Evolutionary conservation across 2,113 vertebrate genomes (phyloP).

Genomic region (Probosciger aterrimus): DNA sequence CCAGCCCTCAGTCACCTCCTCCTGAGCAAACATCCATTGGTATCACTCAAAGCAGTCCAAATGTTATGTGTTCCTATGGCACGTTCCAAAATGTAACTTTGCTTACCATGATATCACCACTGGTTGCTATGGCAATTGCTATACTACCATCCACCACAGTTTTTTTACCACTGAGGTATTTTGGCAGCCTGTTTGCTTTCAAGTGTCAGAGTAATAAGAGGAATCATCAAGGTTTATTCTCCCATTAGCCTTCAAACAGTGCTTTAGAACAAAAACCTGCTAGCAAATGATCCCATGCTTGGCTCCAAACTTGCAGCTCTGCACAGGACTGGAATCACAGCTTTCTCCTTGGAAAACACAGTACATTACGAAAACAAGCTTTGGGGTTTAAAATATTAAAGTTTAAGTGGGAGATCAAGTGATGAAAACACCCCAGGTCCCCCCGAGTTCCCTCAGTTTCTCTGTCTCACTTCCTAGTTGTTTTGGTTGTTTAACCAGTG

Average conservation of each 20-base stretch:
- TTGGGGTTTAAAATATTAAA: not conserved
- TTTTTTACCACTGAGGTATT: not conserved
- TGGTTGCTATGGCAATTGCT: constrained; percentile 16
- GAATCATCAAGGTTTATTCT: not conserved
- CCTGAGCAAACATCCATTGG: fast-evolving
- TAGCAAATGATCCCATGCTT: not conserved
- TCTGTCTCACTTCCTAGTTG: constrained; percentile 1
- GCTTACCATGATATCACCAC: not conserved
- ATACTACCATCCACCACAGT: not conserved
- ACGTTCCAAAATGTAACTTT: not conserved
- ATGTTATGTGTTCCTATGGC: not conserved
- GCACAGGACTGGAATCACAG: not conserved
- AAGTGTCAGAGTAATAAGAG: not conserved
- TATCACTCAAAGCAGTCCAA: not conserved
- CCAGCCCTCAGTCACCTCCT: not conserved
- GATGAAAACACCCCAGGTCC: not conserved
- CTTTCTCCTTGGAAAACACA: not conserved
- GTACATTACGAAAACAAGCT: not conserved
- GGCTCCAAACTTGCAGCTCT: not conserved
- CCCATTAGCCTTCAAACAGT: not conserved
- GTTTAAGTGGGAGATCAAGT: not conserved
- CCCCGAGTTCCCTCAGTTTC: not conserved
- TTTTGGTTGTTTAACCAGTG: not conserved
- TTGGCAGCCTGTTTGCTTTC: not conserved
- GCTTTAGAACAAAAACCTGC: not conserved